These are phyloP conservation scores for Dasysyrphus tricinctus DNA, from an alignment of 2,888 invertebrate genomes.

Conservation along the genomic window DNA sequence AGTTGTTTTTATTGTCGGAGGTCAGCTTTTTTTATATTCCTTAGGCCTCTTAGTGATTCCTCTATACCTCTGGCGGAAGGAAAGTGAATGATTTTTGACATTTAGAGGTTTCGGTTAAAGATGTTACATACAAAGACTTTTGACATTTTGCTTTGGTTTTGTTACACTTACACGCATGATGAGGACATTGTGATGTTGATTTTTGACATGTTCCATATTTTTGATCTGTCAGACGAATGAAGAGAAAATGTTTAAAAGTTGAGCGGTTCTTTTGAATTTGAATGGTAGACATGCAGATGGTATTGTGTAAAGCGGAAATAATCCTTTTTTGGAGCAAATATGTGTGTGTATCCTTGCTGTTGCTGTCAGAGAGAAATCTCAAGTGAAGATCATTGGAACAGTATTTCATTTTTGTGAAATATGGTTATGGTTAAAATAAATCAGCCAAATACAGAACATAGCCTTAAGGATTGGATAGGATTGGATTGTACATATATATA, in stretches of 20 bases:
- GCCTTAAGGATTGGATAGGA: too few relatives aligned
- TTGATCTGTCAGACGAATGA: conserved; percentile 49
- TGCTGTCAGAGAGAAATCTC: background rate
- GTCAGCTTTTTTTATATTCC: conserved; percentile 43
- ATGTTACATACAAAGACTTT: conserved; percentile 53
- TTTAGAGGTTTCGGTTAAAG: conserved; percentile 55
- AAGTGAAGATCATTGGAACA: background rate
- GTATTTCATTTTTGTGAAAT: background rate
- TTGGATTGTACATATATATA: too few relatives aligned
- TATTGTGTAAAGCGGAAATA: conserved; percentile 10
- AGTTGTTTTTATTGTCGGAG: conserved; percentile 58
- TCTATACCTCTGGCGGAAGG: conserved; percentile 18
- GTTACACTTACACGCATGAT: conserved; percentile 15
- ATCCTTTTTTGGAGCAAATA: background rate
- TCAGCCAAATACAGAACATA: background rate
- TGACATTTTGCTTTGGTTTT: conserved; percentile 46
- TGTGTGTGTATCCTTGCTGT: background rate
- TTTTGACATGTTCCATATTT: conserved; percentile 44
- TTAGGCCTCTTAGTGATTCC: background rate
- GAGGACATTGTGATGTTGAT: conserved; percentile 29
- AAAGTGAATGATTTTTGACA: conserved; percentile 42
- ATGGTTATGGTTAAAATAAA: background rate
- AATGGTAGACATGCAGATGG: background rate
- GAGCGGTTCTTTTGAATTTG: conserved; percentile 62
- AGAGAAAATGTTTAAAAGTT: conserved; percentile 39